A percentile compares a stretch with the other conserved stretches of the same genome.
These are phyloP conservation scores for Archegozetes longisetosus DNA, from an alignment of 1,140 invertebrate species.

Conservation along the genomic window DNA sequence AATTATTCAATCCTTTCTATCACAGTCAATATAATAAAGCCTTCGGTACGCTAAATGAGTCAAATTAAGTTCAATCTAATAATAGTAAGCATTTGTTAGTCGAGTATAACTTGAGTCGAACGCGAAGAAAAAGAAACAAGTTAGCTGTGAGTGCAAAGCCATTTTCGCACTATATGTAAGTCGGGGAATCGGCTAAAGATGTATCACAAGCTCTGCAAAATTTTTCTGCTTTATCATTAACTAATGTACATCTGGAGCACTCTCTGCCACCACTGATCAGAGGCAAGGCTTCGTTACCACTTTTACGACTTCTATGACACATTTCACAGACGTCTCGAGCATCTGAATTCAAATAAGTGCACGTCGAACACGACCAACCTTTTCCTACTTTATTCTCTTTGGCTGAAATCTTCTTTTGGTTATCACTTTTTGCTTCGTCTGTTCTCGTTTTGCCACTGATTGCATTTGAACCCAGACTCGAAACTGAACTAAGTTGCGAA, in stretches of 20 bases:
- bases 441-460: constrained; percentile 13
- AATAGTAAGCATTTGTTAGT: neutral
- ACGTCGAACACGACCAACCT: constrained; percentile 49
- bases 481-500: neutral
- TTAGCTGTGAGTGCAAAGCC: no score
- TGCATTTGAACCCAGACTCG: constrained; percentile 7
- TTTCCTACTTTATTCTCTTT: constrained; percentile 16
- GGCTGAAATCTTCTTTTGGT: neutral
- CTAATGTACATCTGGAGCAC: constrained; percentile 51
- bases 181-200: constrained; percentile 53
- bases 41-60: neutral
- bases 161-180: constrained; percentile 53
- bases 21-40: neutral
- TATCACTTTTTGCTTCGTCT: constrained; percentile 10
- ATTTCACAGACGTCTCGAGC: constrained; percentile 49
- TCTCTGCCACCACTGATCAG: constrained; percentile 53
- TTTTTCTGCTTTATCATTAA: constrained; percentile 45
- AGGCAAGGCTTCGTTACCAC: constrained; percentile 42
- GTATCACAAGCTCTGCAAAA: constrained; percentile 48
- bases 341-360: constrained; percentile 47
- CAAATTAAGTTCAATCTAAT: neutral
- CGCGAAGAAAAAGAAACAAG: neutral
- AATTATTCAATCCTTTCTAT: neutral
- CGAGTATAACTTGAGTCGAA: neutral
- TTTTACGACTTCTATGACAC: constrained; percentile 46